Percentiles rank a stretch among this genome's conserved stretches.
Evolutionary conservation across 1,140 invertebrate species (phyloP).

Genomic region (Drosophila trapezifrons): DNA sequence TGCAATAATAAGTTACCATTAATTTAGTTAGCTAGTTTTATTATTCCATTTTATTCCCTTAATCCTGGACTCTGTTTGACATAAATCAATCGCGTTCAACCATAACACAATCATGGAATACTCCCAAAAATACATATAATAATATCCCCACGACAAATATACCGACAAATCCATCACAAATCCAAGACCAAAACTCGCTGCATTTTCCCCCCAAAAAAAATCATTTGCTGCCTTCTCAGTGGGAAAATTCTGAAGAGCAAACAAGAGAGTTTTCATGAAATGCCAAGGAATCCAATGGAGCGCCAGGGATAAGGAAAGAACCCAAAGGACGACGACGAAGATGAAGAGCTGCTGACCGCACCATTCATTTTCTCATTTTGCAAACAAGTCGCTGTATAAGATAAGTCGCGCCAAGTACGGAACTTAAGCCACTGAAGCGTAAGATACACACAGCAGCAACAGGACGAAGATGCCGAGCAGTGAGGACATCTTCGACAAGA

Average conservation of each 20-base stretch:
- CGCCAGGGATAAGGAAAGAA: constrained; percentile 45
- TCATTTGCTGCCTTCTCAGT: constrained; percentile 20
- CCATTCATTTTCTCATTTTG: constrained; percentile 79
- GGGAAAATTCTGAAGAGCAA: constrained; percentile 6
- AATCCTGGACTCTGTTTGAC: not conserved
- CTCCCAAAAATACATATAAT: not conserved
- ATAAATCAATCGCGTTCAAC: constrained; percentile 8
- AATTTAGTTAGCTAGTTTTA: too few species aligned
- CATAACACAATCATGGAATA: not conserved
- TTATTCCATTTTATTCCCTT: too few species aligned
- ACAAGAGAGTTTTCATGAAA: constrained; percentile 22
- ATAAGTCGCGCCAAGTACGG: constrained; percentile 75
- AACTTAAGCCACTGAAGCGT: constrained; percentile 75
- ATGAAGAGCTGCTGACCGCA: constrained; percentile 72
- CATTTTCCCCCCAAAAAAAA: constrained; percentile 15
- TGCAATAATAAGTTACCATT: too few species aligned
- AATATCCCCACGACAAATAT: constrained; percentile 4
- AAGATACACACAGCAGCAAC: constrained; percentile 69
- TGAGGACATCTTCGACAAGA: constrained; percentile 10
- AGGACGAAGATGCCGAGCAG: constrained; percentile 11
- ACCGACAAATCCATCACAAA: constrained; percentile 23
- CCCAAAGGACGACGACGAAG: constrained; percentile 4
- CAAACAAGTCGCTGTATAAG: constrained; percentile 77
- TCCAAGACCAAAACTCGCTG: constrained; percentile 5
- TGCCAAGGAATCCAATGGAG: constrained; percentile 29